Evolutionary conservation across 2,888 invertebrate species (phyloP).

Genomic region (Orchesella flavescens): DNA sequence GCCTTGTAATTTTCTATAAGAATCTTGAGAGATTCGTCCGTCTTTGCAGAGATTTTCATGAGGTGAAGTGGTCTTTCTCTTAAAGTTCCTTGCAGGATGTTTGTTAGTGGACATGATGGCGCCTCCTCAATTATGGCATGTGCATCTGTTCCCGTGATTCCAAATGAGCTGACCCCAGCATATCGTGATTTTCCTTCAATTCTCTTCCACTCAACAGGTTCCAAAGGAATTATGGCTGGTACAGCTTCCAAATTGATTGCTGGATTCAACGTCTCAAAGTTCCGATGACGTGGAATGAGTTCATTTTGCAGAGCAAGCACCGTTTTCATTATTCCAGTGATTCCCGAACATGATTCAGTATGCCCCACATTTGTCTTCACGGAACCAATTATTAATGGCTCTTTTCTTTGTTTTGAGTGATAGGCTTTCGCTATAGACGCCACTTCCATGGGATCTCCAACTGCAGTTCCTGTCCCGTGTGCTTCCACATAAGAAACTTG

Average conservation of each 20-base stretch:
- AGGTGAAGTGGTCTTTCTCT: not conserved
- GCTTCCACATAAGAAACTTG: slow-evolving; percentile 25
- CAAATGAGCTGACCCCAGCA: slow-evolving; percentile 53
- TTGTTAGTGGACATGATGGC: too few species aligned
- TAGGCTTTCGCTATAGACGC: not conserved
- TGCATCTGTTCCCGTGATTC: slow-evolving; percentile 38
- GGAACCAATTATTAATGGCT: slow-evolving; percentile 21
- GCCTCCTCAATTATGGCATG: slow-evolving; percentile 10
- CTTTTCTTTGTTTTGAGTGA: not conserved
- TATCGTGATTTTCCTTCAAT: not conserved
- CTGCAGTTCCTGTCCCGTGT: slow-evolving; percentile 46
- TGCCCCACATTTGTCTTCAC: slow-evolving; percentile 39
- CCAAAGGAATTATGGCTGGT: slow-evolving; percentile 43
- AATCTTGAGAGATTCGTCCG: slow-evolving; percentile 31
- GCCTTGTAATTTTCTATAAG: not conserved
- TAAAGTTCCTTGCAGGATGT: too few species aligned
- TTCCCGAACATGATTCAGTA: slow-evolving; percentile 47
- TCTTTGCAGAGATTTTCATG: slow-evolving; percentile 44
- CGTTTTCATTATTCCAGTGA: slow-evolving; percentile 40
- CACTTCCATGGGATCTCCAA: slow-evolving; percentile 15
- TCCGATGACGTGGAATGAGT: slow-evolving; percentile 32
- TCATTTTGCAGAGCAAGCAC: slow-evolving; percentile 15
- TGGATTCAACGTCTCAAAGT: slow-evolving; percentile 35
- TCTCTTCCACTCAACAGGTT: slow-evolving; percentile 30
- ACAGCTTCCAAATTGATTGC: slow-evolving; percentile 41